Evolutionary conservation across 1,140 invertebrate genomes (phyloP), one percentile per base, ranked within the genome.

Genomic region (Drosophila equinoxialis): DNA sequence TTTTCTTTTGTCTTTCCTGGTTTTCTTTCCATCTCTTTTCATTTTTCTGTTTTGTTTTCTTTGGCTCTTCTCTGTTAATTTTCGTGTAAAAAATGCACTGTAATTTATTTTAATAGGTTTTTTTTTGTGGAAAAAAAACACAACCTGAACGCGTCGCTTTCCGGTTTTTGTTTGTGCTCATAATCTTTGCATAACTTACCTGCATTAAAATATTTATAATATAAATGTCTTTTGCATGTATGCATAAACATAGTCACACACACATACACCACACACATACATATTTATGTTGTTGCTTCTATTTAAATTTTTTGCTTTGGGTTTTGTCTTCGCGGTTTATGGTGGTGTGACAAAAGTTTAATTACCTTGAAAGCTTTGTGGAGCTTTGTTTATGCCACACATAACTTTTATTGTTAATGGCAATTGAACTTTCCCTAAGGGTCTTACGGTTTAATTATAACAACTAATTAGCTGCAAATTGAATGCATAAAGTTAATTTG

Each of bases 101-200:
- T 82, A 87, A 86, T 86, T 86, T 86, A 86, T 86, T 86, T 87
- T 79, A 86, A 79, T 82, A 82, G 79, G 71, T 69, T 73, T 79
- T 82, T 74, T 84, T 68, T 72, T 68, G 8, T 68, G 8, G 2
- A 68, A 71, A 71, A 68, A 77, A 81, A 68, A 65, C 55, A 64
- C 8, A 51, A 64, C 3, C 42, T 51, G 37, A 55, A 55, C 37
- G 62, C 66, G 68, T 68, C 62, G 39, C 63, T 72, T 79, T 85
- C 61, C 68, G 20, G 42, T 54, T 41, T 60, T 65, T 66, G 57
- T 76, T 74, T 77, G 68, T 57, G 67, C 79, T 76, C 71, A 82
- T 86, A 82, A 87, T 79, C 79, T 86, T 82, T 76, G 66, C 83
- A 79, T 87, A 79, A 82, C 71, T 74, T 85, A 63, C 72, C 65